Percentiles rank a stretch among this genome's conserved stretches.
Evolutionary conservation across 2,113 vertebrate species (phyloP).

Genomic region (Cebus imitator): DNA sequence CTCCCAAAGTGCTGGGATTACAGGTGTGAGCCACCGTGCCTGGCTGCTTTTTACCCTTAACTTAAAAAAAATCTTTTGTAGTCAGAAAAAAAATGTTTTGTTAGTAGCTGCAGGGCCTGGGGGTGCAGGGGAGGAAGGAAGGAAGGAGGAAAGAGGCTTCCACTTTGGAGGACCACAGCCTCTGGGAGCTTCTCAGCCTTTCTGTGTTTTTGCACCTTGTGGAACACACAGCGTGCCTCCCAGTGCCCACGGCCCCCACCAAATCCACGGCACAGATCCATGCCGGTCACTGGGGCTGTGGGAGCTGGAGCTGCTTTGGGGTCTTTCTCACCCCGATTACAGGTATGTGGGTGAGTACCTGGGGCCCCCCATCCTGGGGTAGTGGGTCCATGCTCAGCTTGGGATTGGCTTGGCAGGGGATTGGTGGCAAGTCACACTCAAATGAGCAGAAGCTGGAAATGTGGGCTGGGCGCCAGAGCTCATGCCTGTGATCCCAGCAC

Average conservation of each 20-base stretch:
- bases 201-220: accelerated
- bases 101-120: accelerated
- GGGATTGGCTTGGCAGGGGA: accelerated
- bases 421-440: accelerated
- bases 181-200: no score
- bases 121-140: no score
- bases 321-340: accelerated
- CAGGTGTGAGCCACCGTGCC: no score
- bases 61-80: neutral
- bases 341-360: neutral
- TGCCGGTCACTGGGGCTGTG: neutral
- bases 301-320: neutral
- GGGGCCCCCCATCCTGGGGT: neutral
- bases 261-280: accelerated
- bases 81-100: neutral
- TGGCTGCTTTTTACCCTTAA: no score
- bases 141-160: neutral
- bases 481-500: no score
- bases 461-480: no score
- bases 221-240: accelerated
- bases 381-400: neutral
- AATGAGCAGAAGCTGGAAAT: neutral
- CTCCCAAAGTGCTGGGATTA: no score
- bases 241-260: accelerated
- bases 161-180: accelerated